phyloP scores from a whole-genome alignment of 2,888 invertebrate species.

The Cyclophora albipunctata region DNA sequence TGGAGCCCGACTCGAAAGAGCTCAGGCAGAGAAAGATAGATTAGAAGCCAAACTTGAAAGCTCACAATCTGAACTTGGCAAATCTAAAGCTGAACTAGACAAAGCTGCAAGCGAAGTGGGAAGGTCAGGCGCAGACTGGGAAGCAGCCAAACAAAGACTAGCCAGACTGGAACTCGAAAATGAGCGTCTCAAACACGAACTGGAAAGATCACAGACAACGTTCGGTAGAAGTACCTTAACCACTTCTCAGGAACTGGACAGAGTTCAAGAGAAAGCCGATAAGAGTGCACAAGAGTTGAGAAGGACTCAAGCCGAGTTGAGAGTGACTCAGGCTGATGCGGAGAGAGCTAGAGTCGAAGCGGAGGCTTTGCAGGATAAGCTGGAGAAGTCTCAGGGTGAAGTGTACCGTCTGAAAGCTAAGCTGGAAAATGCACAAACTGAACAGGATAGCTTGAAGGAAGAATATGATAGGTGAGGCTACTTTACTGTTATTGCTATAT shows the following conservation, averaged over 20 bases:
- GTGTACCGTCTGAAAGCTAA: slow-evolving; percentile 95
- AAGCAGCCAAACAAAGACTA: slow-evolving; percentile 87
- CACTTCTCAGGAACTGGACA: slow-evolving; percentile 87
- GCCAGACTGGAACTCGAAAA: slow-evolving; percentile 92
- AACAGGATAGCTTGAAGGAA: slow-evolving; percentile 93
- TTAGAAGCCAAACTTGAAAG: slow-evolving; percentile 93
- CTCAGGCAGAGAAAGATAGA: slow-evolving; percentile 92
- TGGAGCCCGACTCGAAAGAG: slow-evolving; percentile 89
- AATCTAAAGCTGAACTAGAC: slow-evolving; percentile 94
- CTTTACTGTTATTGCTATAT: too few species aligned
- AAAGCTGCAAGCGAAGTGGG: slow-evolving; percentile 93
- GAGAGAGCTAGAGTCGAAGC: slow-evolving; percentile 90
- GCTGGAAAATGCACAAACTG: slow-evolving; percentile 95
- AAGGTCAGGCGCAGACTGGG: slow-evolving; percentile 92
- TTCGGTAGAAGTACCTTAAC: slow-evolving; percentile 88
- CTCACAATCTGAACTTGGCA: slow-evolving; percentile 94
- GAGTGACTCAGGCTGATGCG: slow-evolving; percentile 93
- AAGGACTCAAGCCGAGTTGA: slow-evolving; percentile 90
- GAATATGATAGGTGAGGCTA: slow-evolving; percentile 84
- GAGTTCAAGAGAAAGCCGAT: slow-evolving; percentile 89
- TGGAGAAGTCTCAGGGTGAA: slow-evolving; percentile 96
- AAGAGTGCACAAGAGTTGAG: slow-evolving; percentile 88
- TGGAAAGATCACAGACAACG: slow-evolving; percentile 88
- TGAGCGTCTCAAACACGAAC: slow-evolving; percentile 89
- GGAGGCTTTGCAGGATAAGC: slow-evolving; percentile 90